Base-by-base conservation (phyloP, 23 tunicate species). In the Corella eumyota region DNA sequence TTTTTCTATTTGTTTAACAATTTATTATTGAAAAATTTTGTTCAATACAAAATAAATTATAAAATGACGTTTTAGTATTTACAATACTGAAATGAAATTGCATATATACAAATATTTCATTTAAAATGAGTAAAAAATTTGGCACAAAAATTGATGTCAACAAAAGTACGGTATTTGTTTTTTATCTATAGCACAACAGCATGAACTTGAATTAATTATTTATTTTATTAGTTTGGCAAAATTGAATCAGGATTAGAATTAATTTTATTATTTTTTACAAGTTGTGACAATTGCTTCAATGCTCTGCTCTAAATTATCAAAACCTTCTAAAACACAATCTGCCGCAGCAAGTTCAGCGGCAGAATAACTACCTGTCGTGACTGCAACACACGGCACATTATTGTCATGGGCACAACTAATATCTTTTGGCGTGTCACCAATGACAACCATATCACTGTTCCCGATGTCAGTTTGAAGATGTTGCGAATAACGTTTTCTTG, bases 391-490 rank as follows among this genome's bases (percentile, higher is more conserved):
- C 7, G 95, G 80, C 1, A 80, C 77, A 30, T 40, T 44, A 34
- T 86, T 86, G 50, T 45, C 85, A 66, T 86, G 95, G 19, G 95
- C 95, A 70, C 95, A 86, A 2, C 51, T 32, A 0, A 86, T 77
- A 66, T 86, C 95, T 61, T 77, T 86, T 6, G 95, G 95, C 4
- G 75, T 65, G 62, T 86, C 95, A 9, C 95, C 95, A 48, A 86
- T 86, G 5, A 86, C 70, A 0, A 86, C 50, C 77, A 86, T 65
- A 45, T 86, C 95, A 25, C 71, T 60, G 6, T 70, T 70, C 32
- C 30, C 32, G 25, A 55, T 36, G 2, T 19, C 23, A 13, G 48
- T 26, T 7, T 80, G 80, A 2, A 77, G 32, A 36, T 31, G 52
- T n/a, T 86, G 48, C 26, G 65, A 51, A 53, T 86, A 86, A 24